phyloP scores from a whole-genome alignment of 2,888 invertebrate species.

The Pardosa pseudoannulata region DNA sequence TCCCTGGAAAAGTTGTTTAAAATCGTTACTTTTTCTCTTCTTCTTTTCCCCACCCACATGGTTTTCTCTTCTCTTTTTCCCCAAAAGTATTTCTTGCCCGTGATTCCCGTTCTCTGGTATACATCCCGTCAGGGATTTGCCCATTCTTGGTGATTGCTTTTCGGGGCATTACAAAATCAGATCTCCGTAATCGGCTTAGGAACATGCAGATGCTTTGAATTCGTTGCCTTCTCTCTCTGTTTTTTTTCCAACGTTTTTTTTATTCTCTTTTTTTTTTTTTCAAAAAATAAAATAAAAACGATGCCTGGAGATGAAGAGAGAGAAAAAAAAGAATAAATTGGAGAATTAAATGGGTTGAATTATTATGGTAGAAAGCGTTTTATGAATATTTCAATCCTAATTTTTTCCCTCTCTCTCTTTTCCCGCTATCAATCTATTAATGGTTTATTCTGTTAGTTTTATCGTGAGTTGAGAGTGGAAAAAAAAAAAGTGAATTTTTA shows the following conservation, averaged over 20 bases:
- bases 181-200: constrained; percentile 65
- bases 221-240: neutral
- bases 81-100: neutral
- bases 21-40: neutral
- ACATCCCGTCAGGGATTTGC: constrained; percentile 10
- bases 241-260: neutral
- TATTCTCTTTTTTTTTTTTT: too few relatives aligned
- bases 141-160: constrained; percentile 41
- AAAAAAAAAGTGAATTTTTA: too few relatives aligned
- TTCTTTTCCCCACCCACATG: too few relatives aligned
- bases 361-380: neutral
- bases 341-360: constrained; percentile 37
- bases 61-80: too few relatives aligned
- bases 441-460: neutral
- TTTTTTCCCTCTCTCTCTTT: too few relatives aligned
- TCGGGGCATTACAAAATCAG: constrained; percentile 57
- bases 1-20: neutral
- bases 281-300: neutral
- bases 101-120: neutral
- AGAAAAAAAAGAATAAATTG: constrained; percentile 57
- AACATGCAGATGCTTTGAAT: constrained; percentile 34
- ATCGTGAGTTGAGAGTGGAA: neutral
- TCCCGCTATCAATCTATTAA: neutral
- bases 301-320: constrained; percentile 7
- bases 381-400: neutral